Base-by-base conservation (phyloP, 2,797 vertebrate genomes). In the Ceryle rudis region DNA sequence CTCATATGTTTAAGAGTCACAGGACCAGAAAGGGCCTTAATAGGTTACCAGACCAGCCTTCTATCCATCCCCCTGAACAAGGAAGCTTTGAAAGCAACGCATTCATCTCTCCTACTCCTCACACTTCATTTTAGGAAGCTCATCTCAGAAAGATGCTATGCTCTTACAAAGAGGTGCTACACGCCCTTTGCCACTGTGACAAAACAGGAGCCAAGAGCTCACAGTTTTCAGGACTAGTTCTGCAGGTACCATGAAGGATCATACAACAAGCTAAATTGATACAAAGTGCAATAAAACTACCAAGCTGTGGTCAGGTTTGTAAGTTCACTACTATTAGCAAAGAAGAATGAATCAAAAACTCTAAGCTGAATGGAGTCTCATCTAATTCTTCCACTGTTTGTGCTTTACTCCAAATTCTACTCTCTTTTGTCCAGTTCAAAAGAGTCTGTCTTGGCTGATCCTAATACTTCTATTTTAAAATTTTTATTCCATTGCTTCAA, bases 331-430 rank as follows among this genome's bases (percentile, higher is more conserved):
- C 35, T 80, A 28, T 22, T 72, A 86, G 58, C 29, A 61, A 96
- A 92, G 90, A 95, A 89, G 67, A 95, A 74, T 4, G 3, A 84
- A 92, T 66, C 74, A 65, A 73, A 87, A 75, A 52, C 15, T 7
- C 51, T 71, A n/a, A 71, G 52, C 37, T 84, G 62, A 19, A n/a
- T 90, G 62, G 18, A 21, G 58, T 37, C 72, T 49, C 20, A 49
- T 39, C 19, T 55, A 44, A 61, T 39, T 73, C 74, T 93, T 91
- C 28, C 7, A 33, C 67, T 72, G 20, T 60, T 95, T 97, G 97
- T 95, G 96, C 97, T 98, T 96, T 96, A 90, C 80, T 49, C 77
- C 84, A 92, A 86, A 87, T 64, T 92, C 92, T 89, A 35, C 49
- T 51, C 54, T 75, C 58, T 79, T 69, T 54, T 47, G 12, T 61